These are phyloP conservation scores for Syngnathus rostellatus DNA, from an alignment of 2,797 vertebrate genomes.

Conservation along the genomic window DNA sequence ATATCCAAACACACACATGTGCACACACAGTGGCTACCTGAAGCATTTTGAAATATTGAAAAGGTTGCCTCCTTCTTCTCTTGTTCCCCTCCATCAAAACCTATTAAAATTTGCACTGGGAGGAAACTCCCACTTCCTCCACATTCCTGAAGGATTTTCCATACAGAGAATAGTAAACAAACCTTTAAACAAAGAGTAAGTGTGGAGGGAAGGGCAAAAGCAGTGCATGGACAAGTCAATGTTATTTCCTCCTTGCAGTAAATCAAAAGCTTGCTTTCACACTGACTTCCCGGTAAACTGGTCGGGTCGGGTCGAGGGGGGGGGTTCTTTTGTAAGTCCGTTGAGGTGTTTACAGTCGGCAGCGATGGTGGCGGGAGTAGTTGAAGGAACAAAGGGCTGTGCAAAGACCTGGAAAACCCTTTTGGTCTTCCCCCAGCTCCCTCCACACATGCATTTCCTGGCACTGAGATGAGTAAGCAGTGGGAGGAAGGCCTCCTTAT, in stretches of 20 bases:
- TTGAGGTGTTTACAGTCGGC: conserved; percentile 47
- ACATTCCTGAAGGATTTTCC: conserved; percentile 70
- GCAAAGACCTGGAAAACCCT: conserved; percentile 32
- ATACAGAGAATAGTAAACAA: conserved; percentile 70
- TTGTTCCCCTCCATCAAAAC: conserved; percentile 44
- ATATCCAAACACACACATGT: conserved; percentile 7
- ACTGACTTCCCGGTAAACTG: not conserved
- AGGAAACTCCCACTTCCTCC: conserved; percentile 69
- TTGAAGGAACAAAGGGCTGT: conserved; percentile 42
- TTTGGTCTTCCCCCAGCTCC: conserved; percentile 22
- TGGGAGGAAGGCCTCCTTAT: conserved; percentile 50
- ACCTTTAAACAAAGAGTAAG: conserved; percentile 56
- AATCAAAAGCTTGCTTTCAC: conserved; percentile 50
- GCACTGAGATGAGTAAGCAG: conserved; percentile 20
- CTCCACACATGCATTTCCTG: conserved; percentile 21
- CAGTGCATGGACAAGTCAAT: conserved; percentile 36
- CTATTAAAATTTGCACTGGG: conserved; percentile 50
- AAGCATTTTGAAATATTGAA: conserved; percentile 39
- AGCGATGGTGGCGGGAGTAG: conserved; percentile 25
- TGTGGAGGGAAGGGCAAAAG: conserved; percentile 6
- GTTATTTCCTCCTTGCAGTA: conserved; percentile 64
- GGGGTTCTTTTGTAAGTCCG: conserved; percentile 34
- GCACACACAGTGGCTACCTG: conserved; percentile 40
- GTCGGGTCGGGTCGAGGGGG: not conserved
- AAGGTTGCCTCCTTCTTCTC: conserved; percentile 24